Percentiles rank a stretch among this genome's conserved stretches.
Evolutionary conservation across 2,113 vertebrate species (phyloP).

Genomic region (Ciconia maguari): DNA sequence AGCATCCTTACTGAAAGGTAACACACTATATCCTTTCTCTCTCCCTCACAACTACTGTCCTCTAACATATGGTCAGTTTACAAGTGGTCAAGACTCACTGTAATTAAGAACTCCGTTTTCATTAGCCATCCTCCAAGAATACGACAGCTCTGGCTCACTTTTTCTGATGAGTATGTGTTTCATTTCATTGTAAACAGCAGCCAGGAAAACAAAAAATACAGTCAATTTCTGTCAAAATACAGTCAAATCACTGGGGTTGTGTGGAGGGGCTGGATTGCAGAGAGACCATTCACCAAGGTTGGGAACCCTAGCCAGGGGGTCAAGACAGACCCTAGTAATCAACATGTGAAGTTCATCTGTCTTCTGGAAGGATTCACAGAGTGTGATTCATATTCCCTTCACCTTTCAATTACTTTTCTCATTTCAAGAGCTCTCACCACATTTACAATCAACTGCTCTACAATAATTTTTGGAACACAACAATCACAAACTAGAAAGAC

Average conservation of each 20-base stretch:
- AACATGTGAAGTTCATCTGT: neutral
- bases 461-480: constrained; percentile 51
- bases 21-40: neutral
- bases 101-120: neutral
- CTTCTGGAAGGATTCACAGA: neutral
- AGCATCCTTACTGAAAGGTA: neutral
- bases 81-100: neutral
- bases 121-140: neutral
- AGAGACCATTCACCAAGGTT: neutral
- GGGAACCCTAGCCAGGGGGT: neutral
- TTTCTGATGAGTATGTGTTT: neutral
- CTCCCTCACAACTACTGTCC: neutral
- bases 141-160: neutral
- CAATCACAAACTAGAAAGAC: constrained; percentile 39
- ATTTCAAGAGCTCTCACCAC: constrained; percentile 3
- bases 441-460: constrained; percentile 48
- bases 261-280: neutral
- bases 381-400: neutral
- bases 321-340: neutral
- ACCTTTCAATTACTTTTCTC: neutral
- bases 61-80: constrained; percentile 5
- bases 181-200: neutral
- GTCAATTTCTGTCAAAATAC: neutral
- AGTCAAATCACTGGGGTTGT: neutral
- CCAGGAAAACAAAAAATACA: neutral